Evolutionary conservation across 2,797 vertebrate species (phyloP).

Genomic region (Eulemur coronatus): DNA sequence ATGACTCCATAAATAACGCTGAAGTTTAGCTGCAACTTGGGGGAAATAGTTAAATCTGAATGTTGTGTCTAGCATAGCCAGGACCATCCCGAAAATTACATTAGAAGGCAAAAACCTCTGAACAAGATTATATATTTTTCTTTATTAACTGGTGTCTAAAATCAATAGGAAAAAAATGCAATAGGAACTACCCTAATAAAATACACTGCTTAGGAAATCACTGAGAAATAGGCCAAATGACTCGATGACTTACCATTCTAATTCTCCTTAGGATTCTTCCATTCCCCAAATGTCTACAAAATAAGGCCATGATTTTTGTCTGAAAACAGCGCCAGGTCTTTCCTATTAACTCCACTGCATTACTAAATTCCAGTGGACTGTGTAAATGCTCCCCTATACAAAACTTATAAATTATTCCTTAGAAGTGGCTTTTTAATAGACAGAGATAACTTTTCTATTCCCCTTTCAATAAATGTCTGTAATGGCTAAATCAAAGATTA

Average conservation of each 20-base stretch:
- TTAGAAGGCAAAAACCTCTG: not conserved
- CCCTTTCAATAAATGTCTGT: not conserved
- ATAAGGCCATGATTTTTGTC: not conserved
- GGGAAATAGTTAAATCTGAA: not conserved
- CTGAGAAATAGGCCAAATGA: not conserved
- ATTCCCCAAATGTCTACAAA: not conserved
- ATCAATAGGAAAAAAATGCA: not conserved
- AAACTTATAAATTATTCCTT: not conserved
- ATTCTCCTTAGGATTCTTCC: not conserved
- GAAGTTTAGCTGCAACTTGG: not conserved
- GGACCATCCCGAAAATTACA: not conserved
- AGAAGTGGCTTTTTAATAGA: not conserved
- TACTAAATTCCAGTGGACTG: not conserved
- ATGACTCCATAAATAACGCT: not conserved
- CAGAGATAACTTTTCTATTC: not conserved
- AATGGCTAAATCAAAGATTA: not conserved
- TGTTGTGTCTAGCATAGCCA: not conserved
- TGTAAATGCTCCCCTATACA: not conserved
- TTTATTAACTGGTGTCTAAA: not conserved
- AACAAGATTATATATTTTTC: not conserved
- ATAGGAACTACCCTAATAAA: not conserved
- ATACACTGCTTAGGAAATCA: not conserved
- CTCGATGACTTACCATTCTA: not conserved
- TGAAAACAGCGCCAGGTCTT: not conserved
- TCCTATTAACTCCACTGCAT: not conserved